Conservation (phyloP, 1,140 invertebrate species). For the Trichoplusia ni region DNA sequence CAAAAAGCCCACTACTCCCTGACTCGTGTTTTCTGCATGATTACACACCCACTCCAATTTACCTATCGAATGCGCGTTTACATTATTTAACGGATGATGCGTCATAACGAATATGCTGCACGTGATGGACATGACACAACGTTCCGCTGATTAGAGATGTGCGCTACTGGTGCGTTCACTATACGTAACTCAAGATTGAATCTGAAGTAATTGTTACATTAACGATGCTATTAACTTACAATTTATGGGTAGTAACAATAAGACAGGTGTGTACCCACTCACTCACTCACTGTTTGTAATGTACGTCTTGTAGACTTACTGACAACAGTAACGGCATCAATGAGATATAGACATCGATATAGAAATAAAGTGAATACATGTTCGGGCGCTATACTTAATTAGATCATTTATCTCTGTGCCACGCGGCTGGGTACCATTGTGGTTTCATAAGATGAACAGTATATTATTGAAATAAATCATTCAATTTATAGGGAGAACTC, state of each 20-base stretch:
- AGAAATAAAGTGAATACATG: conserved; percentile 60
- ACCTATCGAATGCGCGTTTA: conserved; percentile 35
- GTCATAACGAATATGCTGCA: conserved; percentile 37
- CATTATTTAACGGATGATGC: conserved; percentile 56
- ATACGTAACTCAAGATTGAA: conserved; percentile 57
- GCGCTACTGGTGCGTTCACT: conserved; percentile 49
- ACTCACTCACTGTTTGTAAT: too few species aligned
- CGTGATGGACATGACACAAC: too few species aligned
- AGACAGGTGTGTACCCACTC: conserved; percentile 36
- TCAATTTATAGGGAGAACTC: too few species aligned
- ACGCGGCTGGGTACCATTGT: background rate
- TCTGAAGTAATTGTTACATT: conserved; percentile 53
- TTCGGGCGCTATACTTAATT: conserved; percentile 49
- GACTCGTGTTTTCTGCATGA: background rate
- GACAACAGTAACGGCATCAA: conserved; percentile 40
- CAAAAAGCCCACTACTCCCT: conserved; percentile 45
- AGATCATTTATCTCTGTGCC: conserved; percentile 49
- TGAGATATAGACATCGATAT: conserved; percentile 58
- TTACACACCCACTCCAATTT: background rate
- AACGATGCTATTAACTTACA: conserved; percentile 45
- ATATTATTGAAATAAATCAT: background rate
- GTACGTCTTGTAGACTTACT: conserved; percentile 28
- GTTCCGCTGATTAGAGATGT: conserved; percentile 51
- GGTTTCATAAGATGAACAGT: background rate
- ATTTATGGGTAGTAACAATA: conserved; percentile 49